These are phyloP conservation scores for Rhadina sibilatrix DNA, from an alignment of 2,113 vertebrate genomes.

Conservation along the genomic window DNA sequence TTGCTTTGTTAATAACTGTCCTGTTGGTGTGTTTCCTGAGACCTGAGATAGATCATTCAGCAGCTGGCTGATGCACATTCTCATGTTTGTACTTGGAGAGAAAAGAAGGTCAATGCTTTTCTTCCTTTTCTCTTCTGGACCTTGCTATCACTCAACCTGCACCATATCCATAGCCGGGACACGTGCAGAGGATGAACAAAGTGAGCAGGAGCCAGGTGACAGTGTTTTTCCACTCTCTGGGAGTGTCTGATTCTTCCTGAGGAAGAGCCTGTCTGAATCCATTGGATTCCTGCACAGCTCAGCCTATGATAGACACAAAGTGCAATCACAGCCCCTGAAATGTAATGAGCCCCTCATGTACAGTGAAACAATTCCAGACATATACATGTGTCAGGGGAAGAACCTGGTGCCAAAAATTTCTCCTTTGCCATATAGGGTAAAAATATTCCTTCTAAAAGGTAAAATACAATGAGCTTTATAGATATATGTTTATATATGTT, in stretches of 20 bases:
- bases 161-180: background rate
- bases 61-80: background rate
- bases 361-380: conserved; percentile 1
- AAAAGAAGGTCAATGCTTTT: background rate
- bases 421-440: background rate
- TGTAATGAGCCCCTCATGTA: background rate
- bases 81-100: background rate
- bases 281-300: background rate
- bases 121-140: background rate
- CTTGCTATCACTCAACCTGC: background rate
- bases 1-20: background rate
- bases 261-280: background rate
- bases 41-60: background rate
- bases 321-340: background rate
- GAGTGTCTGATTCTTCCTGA: background rate
- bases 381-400: background rate
- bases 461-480: background rate
- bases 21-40: background rate
- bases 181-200: background rate
- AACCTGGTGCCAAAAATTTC: background rate
- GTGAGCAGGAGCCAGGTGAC: background rate
- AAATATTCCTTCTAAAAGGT: background rate
- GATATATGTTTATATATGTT: background rate
- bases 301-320: background rate
- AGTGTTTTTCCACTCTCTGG: background rate